Percentiles rank a stretch among this genome's conserved stretches.
These are phyloP conservation scores for Theocolax elegans DNA, from an alignment of 1,140 invertebrate genomes.

Conservation along the genomic window DNA sequence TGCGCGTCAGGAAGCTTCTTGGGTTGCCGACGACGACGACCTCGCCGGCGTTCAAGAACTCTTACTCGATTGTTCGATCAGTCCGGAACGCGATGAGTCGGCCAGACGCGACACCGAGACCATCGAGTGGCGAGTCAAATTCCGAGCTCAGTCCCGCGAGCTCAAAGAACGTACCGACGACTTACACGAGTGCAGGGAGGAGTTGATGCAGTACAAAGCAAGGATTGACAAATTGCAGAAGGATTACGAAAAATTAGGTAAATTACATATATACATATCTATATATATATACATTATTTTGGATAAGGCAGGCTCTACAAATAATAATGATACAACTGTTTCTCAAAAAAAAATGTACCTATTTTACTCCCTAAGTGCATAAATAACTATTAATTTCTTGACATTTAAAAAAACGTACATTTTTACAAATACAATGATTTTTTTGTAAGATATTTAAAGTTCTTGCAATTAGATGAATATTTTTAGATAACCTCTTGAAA, in stretches of 20 bases:
- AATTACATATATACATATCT: too few species aligned
- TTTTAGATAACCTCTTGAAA: too few species aligned
- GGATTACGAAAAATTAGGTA: slow-evolving; percentile 33
- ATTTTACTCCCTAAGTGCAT: too few species aligned
- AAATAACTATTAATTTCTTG: too few species aligned
- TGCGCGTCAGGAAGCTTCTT: slow-evolving; percentile 4
- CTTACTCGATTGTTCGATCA: slow-evolving; percentile 28
- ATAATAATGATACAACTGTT: too few species aligned
- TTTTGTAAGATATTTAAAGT: too few species aligned
- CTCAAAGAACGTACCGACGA: slow-evolving; percentile 34
- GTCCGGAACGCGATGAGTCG: slow-evolving; percentile 17
- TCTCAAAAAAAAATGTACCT: too few species aligned
- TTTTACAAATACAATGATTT: too few species aligned
- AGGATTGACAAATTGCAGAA: slow-evolving; percentile 11
- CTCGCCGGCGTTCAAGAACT: neutral
- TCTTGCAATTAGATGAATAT: too few species aligned
- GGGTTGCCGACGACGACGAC: slow-evolving; percentile 11
- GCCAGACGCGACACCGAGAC: slow-evolving; percentile 14
- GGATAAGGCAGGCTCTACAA: too few species aligned
- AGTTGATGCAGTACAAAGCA: slow-evolving; percentile 32
- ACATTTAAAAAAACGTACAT: too few species aligned
- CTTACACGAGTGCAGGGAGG: slow-evolving; percentile 33
- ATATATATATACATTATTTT: too few species aligned
- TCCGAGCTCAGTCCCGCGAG: slow-evolving; percentile 25
- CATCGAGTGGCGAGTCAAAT: slow-evolving; percentile 3